A percentile compares a stretch with the other conserved stretches of the same genome.
Conservation (phyloP, 2,888 invertebrate genomes). For the Cheiracanthium punctorium region DNA sequence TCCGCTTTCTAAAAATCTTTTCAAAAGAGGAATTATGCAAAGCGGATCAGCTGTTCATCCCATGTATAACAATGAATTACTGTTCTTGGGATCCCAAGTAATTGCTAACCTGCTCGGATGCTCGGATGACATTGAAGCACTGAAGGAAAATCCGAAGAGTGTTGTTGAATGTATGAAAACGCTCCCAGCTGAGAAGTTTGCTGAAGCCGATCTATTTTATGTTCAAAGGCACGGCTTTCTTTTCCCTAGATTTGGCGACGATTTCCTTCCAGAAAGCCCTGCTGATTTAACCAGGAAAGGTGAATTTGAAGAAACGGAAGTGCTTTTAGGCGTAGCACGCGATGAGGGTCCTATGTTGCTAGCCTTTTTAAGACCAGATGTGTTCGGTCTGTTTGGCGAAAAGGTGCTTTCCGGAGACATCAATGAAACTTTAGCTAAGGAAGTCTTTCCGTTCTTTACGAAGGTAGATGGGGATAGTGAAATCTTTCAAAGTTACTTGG, state of each 20-base stretch:
- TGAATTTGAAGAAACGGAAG: constrained; percentile 29
- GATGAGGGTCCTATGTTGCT: constrained; percentile 60
- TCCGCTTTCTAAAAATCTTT: constrained; percentile 70
- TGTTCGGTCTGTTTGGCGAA: not conserved
- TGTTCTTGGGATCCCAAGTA: not conserved
- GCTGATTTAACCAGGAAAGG: constrained; percentile 22
- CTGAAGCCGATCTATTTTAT: constrained; percentile 30
- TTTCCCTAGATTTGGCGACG: constrained; percentile 48
- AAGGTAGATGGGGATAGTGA: not conserved
- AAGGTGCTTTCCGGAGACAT: not conserved
- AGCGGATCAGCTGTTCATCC: constrained; percentile 72
- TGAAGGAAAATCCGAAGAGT: not conserved
- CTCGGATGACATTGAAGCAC: not conserved
- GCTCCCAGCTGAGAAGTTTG: constrained; percentile 50
- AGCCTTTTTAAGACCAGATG: not conserved
- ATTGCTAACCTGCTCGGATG: constrained; percentile 40
- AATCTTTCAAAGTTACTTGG: not conserved
- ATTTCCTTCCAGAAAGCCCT: constrained; percentile 49
- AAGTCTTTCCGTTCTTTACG: not conserved
- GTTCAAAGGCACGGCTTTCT: constrained; percentile 14
- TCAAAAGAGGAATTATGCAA: constrained; percentile 73
- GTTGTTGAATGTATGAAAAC: constrained; percentile 69
- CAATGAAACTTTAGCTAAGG: not conserved
- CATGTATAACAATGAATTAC: not conserved
- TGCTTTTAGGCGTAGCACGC: constrained; percentile 41